Evolutionary conservation across 2,113 vertebrate genomes (phyloP).

Genomic region (Sinocyclocheilus rhinocerous): DNA sequence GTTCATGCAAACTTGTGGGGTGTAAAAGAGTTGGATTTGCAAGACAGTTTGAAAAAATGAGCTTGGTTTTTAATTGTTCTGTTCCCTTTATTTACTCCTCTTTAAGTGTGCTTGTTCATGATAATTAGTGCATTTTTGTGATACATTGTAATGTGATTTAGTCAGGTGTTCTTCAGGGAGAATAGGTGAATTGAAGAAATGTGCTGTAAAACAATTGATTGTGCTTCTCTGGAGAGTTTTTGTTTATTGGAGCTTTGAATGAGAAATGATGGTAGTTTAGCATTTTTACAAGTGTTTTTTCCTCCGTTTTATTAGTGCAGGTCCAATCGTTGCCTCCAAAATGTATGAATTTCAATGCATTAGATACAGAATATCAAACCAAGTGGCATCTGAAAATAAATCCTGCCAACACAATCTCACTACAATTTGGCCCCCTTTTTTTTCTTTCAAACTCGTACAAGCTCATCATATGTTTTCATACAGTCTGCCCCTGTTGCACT

Average conservation of each 20-base stretch:
- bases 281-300: neutral
- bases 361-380: neutral
- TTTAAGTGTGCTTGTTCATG: neutral
- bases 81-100: neutral
- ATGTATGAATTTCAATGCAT: neutral
- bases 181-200: neutral
- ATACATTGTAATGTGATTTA: conserved; percentile 20
- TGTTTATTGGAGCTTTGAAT: neutral
- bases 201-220: neutral
- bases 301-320: neutral
- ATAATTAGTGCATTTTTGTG: conserved; percentile 21
- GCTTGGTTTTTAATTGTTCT: neutral
- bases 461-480: neutral
- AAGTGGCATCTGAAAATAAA: neutral
- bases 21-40: neutral
- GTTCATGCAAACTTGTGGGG: neutral
- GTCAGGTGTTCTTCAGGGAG: conserved; percentile 18
- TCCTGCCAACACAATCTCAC: neutral
- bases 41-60: neutral
- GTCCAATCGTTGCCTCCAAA: neutral
- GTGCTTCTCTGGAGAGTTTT: neutral
- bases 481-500: neutral
- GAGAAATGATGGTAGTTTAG: neutral
- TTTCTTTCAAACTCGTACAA: neutral
- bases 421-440: neutral